These are phyloP conservation scores for Eupithecia subfuscata DNA, from an alignment of 2,888 invertebrate genomes.

Conservation along the genomic window DNA sequence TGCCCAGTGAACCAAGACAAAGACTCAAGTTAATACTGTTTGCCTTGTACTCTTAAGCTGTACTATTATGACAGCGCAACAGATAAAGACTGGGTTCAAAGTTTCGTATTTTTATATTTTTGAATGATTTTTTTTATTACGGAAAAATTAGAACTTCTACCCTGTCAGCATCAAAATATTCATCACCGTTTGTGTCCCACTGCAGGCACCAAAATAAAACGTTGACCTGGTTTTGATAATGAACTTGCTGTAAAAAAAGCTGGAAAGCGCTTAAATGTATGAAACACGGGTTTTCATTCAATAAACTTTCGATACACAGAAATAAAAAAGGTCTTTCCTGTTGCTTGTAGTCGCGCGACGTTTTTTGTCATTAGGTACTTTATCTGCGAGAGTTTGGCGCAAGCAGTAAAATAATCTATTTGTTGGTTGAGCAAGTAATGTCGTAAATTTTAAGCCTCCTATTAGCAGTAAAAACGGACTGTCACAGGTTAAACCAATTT, in stretches of 20 bases:
- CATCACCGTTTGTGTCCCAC: neutral
- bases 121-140: too few relatives aligned
- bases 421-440: slow-evolving; percentile 4
- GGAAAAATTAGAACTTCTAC: too few relatives aligned
- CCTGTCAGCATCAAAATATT: neutral
- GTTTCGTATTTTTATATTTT: too few relatives aligned
- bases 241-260: too few relatives aligned
- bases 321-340: neutral
- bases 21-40: too few relatives aligned
- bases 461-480: slow-evolving; percentile 2
- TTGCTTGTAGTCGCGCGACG: neutral
- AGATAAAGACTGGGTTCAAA: too few relatives aligned
- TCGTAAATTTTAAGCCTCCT: slow-evolving; percentile 8
- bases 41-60: too few relatives aligned
- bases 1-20: too few relatives aligned
- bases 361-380: neutral
- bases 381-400: neutral
- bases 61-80: too few relatives aligned
- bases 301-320: too few relatives aligned
- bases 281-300: too few relatives aligned
- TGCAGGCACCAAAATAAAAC: neutral
- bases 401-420: slow-evolving; percentile 1
- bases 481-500: neutral
- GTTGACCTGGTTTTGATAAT: neutral
- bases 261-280: too few relatives aligned